Evolutionary conservation across 2,113 vertebrate species (phyloP).

Genomic region (Mus pahari): DNA sequence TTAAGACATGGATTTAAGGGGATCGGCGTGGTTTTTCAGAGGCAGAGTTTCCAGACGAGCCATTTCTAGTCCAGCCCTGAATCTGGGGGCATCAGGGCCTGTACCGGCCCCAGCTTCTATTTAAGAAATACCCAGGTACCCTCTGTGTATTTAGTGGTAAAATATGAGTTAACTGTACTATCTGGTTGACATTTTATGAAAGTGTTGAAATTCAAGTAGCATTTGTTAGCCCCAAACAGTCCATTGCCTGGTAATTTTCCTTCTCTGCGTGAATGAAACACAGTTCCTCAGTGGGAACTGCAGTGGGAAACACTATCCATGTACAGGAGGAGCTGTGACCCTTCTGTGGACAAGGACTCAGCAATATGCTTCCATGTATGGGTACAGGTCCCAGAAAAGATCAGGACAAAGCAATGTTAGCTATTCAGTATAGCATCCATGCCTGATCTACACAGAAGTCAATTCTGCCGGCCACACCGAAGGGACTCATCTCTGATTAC

Average conservation of each 20-base stretch:
- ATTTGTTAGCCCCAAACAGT: neutral
- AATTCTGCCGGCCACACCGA: neutral
- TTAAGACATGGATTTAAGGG: constrained; percentile 54
- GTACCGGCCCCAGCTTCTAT: neutral
- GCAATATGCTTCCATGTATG: neutral
- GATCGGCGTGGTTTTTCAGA: constrained; percentile 57
- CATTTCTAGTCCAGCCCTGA: neutral
- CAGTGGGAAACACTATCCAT: neutral
- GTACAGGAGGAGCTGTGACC: too few relatives aligned
- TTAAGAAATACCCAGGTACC: neutral
- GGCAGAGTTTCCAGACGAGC: neutral
- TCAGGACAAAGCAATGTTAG: neutral
- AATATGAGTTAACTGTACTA: neutral
- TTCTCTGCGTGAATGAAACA: constrained; percentile 26
- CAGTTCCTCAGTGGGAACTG: neutral
- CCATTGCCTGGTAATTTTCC: neutral
- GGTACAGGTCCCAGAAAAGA: neutral
- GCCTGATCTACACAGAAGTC: neutral
- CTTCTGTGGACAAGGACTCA: neutral
- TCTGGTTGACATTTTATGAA: neutral
- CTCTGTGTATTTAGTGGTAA: neutral
- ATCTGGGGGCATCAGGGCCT: neutral
- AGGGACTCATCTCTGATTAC: neutral
- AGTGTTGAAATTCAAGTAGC: constrained; percentile 1
- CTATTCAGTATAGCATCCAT: neutral